A percentile compares a stretch with the other conserved stretches of the same genome.
phyloP scores from a whole-genome alignment of 2,888 invertebrate species.

The Sminthurides aquaticus region DNA sequence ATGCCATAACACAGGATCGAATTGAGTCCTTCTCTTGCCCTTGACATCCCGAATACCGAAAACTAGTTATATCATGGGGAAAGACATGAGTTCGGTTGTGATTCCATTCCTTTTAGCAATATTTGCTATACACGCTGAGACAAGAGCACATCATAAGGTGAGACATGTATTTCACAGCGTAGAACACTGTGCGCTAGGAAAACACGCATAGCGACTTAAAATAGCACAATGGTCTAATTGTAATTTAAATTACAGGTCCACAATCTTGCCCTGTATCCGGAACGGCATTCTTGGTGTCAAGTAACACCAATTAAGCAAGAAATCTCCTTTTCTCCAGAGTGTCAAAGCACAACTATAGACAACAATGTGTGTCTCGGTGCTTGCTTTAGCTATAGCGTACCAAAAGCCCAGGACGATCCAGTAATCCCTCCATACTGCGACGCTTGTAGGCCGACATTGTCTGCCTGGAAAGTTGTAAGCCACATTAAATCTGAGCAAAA shows the following conservation, averaged over 20 bases:
- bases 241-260: constrained; percentile 60
- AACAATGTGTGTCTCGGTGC: constrained; percentile 66
- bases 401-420: constrained; percentile 58
- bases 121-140: too few relatives aligned
- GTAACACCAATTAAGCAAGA: constrained; percentile 62
- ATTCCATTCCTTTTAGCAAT: too few relatives aligned
- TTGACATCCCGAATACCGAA: too few relatives aligned
- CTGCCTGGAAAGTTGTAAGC: constrained; percentile 59
- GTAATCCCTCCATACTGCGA: constrained; percentile 60
- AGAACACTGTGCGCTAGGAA: too few relatives aligned
- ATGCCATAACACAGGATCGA: too few relatives aligned
- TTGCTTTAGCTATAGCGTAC: constrained; percentile 63
- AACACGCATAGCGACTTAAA: too few relatives aligned
- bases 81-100: too few relatives aligned
- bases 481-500: background rate
- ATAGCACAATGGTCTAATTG: too few relatives aligned
- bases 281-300: constrained; percentile 64
- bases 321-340: constrained; percentile 56
- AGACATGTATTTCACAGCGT: too few relatives aligned
- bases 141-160: too few relatives aligned
- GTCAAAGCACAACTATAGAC: constrained; percentile 58
- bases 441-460: constrained; percentile 60
- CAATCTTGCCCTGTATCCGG: constrained; percentile 62
- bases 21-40: too few relatives aligned
- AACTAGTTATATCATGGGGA: too few relatives aligned